Conservation (phyloP, 2,113 vertebrate genomes). For the Istiophorus platypterus region DNA sequence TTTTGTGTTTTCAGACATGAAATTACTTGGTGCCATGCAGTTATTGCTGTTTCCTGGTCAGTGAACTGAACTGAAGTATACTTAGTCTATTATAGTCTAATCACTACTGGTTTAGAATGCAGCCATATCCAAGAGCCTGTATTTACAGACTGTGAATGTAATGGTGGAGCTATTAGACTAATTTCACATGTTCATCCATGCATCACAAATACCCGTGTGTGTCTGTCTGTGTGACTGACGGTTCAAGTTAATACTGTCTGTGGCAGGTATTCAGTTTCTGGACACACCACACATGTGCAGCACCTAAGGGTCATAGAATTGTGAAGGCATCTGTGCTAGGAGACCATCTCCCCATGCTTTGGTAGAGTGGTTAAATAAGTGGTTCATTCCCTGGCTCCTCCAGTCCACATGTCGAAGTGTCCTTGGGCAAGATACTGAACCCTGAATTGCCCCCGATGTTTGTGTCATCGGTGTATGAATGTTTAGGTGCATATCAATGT, state of each 20-base stretch:
- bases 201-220: neutral
- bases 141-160: neutral
- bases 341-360: slow-evolving; percentile 64
- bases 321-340: slow-evolving; percentile 73
- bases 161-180: neutral
- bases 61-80: neutral
- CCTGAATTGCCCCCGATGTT: too few species aligned
- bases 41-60: neutral
- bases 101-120: neutral
- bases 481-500: too few species aligned
- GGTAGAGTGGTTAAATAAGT: too few species aligned
- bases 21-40: too few species aligned
- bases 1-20: too few species aligned
- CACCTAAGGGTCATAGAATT: slow-evolving; percentile 64
- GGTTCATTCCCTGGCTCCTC: too few species aligned
- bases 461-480: too few species aligned
- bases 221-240: neutral
- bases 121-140: neutral
- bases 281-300: slow-evolving; percentile 57
- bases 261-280: slow-evolving; percentile 23
- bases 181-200: neutral
- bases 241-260: neutral
- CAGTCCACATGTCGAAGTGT: too few species aligned
- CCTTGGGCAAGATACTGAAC: too few species aligned
- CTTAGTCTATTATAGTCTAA: too few species aligned